phyloP scores from a whole-genome alignment of 2,888 invertebrate species.

The Conops quadrifasciatus region DNA sequence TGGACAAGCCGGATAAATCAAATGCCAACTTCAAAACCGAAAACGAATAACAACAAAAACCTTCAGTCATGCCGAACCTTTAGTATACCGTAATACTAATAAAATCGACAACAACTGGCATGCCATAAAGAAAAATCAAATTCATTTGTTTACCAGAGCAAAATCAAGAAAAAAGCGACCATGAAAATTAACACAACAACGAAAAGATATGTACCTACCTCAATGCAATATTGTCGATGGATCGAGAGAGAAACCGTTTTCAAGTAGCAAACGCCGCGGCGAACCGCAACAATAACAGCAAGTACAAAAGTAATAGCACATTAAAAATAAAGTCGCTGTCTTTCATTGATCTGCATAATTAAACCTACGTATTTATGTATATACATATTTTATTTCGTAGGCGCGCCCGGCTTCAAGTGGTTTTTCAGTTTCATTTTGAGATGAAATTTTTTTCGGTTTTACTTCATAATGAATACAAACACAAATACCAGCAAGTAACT shows the following conservation, averaged over 20 bases:
- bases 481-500: no score
- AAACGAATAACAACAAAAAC: no score
- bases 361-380: background rate
- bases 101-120: background rate
- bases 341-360: slow-evolving; percentile 23
- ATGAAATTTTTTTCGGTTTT: background rate
- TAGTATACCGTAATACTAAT: no score
- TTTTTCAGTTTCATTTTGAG: background rate
- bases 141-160: slow-evolving; percentile 7
- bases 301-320: slow-evolving; percentile 13
- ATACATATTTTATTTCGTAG: background rate
- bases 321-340: background rate
- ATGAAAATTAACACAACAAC: background rate
- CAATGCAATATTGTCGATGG: background rate
- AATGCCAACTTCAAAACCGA: background rate
- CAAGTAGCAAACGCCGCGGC: slow-evolving; percentile 6
- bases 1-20: background rate
- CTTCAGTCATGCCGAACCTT: no score
- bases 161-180: background rate
- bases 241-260: background rate
- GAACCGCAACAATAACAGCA: slow-evolving; percentile 15
- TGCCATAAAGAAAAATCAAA: background rate
- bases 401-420: slow-evolving; percentile 4
- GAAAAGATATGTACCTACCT: slow-evolving; percentile 8
- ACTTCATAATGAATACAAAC: no score